These are phyloP conservation scores for Tetramorium simillimum DNA, from an alignment of 1,140 invertebrate genomes.

Conservation along the genomic window DNA sequence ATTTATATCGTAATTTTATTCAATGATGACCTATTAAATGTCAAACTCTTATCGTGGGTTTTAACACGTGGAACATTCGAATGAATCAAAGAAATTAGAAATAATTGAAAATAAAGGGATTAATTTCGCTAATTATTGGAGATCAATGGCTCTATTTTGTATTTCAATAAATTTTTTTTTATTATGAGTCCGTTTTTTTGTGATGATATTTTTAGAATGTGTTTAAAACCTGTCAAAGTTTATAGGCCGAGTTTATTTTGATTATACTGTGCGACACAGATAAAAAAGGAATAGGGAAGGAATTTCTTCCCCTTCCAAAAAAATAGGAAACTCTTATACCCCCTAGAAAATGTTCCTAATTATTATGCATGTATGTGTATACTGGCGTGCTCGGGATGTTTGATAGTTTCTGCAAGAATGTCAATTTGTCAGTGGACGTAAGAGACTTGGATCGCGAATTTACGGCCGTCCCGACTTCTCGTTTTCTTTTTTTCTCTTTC, in stretches of 20 bases:
- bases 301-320: too few species aligned
- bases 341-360: too few species aligned
- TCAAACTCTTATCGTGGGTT: neutral
- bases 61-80: neutral
- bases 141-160: neutral
- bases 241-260: neutral
- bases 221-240: neutral
- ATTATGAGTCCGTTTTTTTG: neutral
- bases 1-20: neutral
- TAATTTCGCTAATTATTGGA: neutral
- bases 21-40: neutral
- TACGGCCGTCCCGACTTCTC: neutral
- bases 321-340: too few species aligned
- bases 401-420: neutral
- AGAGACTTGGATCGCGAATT: conserved; percentile 13
- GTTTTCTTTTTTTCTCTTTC: conserved; percentile 28
- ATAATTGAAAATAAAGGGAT: neutral
- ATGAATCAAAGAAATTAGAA: neutral
- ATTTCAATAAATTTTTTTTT: neutral
- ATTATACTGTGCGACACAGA: neutral
- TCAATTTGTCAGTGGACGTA: conserved; percentile 23
- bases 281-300: too few species aligned
- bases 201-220: neutral
- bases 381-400: neutral
- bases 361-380: neutral